These are phyloP conservation scores for Apaloderma vittatum DNA, from an alignment of 2,113 vertebrate species.

Conservation along the genomic window DNA sequence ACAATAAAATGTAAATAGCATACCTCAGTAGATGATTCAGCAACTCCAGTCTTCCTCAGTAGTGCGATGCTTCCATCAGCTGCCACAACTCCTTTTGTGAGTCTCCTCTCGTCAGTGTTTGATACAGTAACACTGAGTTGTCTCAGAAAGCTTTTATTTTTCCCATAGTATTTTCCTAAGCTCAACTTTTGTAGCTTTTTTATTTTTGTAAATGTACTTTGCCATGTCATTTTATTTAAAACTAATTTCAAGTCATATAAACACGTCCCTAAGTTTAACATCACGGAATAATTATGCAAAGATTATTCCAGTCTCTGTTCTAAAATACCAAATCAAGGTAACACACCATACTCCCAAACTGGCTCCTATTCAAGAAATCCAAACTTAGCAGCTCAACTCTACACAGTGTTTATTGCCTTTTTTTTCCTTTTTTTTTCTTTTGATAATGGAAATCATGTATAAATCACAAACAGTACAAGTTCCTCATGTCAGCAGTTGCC, in stretches of 20 bases:
- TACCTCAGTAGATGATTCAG: background rate
- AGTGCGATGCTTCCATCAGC: background rate
- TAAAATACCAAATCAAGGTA: slow-evolving; percentile 21
- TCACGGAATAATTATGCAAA: background rate
- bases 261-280: background rate
- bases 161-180: background rate
- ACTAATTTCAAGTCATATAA: background rate
- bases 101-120: background rate
- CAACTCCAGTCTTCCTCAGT: background rate
- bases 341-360: background rate
- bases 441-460: slow-evolving; percentile 78
- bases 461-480: slow-evolving; percentile 76
- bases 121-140: background rate
- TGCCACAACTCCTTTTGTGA: background rate
- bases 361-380: slow-evolving; percentile 48
- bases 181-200: background rate
- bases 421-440: background rate
- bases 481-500: slow-evolving; percentile 67
- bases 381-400: slow-evolving; percentile 59
- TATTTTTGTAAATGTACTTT: background rate
- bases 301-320: background rate
- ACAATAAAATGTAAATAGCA: background rate
- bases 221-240: background rate
- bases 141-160: background rate
- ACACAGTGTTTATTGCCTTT: slow-evolving; percentile 80